Conservation (phyloP, 2,888 invertebrate species). For the Argyresthia goedartella region DNA sequence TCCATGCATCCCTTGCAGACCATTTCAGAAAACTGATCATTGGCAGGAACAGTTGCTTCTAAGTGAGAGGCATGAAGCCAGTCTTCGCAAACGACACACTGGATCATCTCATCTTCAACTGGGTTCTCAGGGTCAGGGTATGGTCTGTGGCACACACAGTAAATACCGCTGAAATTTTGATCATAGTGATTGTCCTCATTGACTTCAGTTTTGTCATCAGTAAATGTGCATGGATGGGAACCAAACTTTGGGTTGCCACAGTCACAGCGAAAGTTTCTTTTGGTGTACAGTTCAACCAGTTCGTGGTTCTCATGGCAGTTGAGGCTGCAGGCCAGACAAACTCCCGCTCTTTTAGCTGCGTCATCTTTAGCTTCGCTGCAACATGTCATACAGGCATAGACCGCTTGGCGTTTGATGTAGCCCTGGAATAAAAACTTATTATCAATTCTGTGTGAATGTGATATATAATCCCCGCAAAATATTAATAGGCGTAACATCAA, state of each 20-base stretch:
- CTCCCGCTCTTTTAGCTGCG: conserved; percentile 77
- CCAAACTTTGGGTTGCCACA: conserved; percentile 88
- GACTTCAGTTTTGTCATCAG: conserved; percentile 69
- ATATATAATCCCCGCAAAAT: no score
- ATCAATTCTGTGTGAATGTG: conserved; percentile 9
- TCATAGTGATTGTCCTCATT: conserved; percentile 87
- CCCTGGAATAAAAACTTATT: conserved; percentile 77
- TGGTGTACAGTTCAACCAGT: conserved; percentile 95
- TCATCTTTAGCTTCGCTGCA: conserved; percentile 74
- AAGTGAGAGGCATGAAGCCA: conserved; percentile 94
- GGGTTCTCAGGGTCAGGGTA: conserved; percentile 94
- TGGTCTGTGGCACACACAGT: conserved; percentile 92
- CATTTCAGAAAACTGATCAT: conserved; percentile 82
- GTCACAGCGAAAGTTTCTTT: conserved; percentile 95
- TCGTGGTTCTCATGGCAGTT: conserved; percentile 97
- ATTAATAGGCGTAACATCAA: no score
- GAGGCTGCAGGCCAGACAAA: conserved; percentile 95
- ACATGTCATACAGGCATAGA: conserved; percentile 96
- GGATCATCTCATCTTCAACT: conserved; percentile 92
- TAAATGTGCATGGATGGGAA: conserved; percentile 77
- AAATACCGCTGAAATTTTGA: conserved; percentile 94
- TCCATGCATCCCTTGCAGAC: conserved; percentile 84
- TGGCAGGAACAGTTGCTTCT: conserved; percentile 68
- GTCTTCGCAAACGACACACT: conserved; percentile 97
- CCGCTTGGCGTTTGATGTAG: conserved; percentile 90